Percentiles rank a stretch among this genome's conserved stretches.
Evolutionary conservation across 2,113 vertebrate genomes (phyloP).

Genomic region (Passer montanus): DNA sequence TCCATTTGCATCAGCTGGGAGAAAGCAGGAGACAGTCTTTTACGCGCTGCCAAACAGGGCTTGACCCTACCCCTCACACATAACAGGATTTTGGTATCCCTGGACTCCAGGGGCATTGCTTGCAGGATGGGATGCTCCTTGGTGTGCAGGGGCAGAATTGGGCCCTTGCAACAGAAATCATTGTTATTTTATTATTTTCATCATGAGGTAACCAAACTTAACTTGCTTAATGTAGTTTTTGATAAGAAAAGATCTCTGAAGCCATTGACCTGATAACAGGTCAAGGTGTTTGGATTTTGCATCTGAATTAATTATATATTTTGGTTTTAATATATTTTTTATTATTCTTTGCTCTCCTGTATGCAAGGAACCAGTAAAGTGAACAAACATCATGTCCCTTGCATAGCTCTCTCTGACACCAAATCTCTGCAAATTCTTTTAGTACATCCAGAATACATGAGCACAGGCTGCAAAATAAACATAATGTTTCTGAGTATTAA

Average conservation of each 20-base stretch:
- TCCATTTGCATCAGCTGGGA: neutral
- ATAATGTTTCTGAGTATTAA: neutral
- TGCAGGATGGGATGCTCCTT: neutral
- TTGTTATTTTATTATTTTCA: neutral
- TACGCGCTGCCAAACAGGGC: neutral
- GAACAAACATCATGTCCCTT: constrained; percentile 26
- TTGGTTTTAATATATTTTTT: neutral
- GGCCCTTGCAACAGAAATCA: neutral
- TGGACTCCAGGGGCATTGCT: neutral
- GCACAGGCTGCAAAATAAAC: constrained; percentile 36
- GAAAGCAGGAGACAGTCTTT: neutral
- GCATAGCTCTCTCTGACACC: neutral
- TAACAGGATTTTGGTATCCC: neutral
- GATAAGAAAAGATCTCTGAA: neutral
- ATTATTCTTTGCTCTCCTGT: constrained; percentile 17
- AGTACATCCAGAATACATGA: constrained; percentile 11
- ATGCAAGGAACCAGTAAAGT: constrained; percentile 5
- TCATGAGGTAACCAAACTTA: neutral
- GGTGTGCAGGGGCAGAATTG: neutral
- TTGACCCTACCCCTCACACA: neutral
- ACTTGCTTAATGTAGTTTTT: neutral
- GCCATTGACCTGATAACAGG: neutral
- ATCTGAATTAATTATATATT: neutral
- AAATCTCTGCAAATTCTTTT: constrained; percentile 46
- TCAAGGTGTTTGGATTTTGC: constrained; percentile 1